Evolutionary conservation across 2,113 vertebrate genomes (phyloP).

Genomic region (Leucopsar rothschildi): DNA sequence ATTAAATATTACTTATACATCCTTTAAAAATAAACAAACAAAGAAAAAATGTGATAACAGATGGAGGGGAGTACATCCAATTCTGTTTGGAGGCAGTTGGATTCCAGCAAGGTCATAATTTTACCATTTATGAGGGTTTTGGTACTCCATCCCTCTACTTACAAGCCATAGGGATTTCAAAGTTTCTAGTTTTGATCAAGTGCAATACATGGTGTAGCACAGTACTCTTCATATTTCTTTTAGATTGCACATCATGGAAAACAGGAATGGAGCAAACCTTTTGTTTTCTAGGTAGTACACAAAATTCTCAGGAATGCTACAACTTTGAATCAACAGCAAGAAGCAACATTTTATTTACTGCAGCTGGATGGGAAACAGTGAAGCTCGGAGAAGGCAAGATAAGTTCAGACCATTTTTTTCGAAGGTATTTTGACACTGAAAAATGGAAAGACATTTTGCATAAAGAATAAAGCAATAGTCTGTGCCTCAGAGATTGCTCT

Average conservation of each 20-base stretch:
- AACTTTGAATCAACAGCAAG: background rate
- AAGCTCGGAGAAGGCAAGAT: background rate
- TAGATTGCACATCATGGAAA: background rate
- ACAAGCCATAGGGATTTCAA: background rate
- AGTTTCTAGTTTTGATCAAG: background rate
- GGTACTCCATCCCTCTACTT: background rate
- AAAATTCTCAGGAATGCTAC: background rate
- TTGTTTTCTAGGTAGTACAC: background rate
- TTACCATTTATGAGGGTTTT: background rate
- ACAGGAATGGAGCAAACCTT: background rate
- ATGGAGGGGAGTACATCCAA: background rate
- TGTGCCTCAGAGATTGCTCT: background rate
- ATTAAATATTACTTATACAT: background rate
- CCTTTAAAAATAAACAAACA: background rate
- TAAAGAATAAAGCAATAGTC: background rate
- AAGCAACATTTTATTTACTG: background rate
- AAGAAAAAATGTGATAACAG: background rate
- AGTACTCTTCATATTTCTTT: background rate
- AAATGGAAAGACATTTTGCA: background rate
- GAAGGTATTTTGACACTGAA: background rate
- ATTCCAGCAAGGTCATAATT: background rate
- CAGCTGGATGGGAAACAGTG: background rate
- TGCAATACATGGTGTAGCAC: background rate
- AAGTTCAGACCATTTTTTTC: background rate
- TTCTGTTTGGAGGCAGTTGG: background rate